These are phyloP conservation scores for Actinernus sp. DNA, from an alignment of 92 coral and sea anemone genomes.

Conservation along the genomic window DNA sequence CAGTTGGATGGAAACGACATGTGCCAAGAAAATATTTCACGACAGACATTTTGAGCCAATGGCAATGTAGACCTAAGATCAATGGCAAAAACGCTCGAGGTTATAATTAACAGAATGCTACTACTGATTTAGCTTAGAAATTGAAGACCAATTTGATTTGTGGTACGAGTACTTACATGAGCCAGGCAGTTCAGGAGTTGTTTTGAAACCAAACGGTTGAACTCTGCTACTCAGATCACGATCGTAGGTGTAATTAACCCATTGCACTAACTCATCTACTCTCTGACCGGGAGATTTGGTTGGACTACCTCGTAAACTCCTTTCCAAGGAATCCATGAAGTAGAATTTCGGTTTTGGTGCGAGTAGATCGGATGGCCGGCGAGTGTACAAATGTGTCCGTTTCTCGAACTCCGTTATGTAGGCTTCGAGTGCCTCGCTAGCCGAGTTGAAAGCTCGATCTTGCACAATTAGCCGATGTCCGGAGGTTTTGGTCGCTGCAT, in stretches of 20 bases:
- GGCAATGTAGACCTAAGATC: too few relatives aligned
- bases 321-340: conserved; percentile 88
- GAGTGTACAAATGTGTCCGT: conserved; percentile 57
- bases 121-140: too few relatives aligned
- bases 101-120: too few relatives aligned
- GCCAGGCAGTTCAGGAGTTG: conserved; percentile 44
- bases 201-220: conserved; percentile 79
- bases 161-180: conserved; percentile 50
- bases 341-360: conserved; percentile 91
- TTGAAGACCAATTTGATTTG: not conserved
- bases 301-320: conserved; percentile 62
- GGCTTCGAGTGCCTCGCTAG: conserved; percentile 88
- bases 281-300: conserved; percentile 76
- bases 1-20: too few relatives aligned
- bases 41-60: too few relatives aligned
- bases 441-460: conserved; percentile 69
- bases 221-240: conserved; percentile 81
- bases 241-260: conserved; percentile 91
- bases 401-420: conserved; percentile 90
- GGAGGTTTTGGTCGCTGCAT: conserved; percentile 29
- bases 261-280: conserved; percentile 85
- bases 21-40: too few relatives aligned
- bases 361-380: conserved; percentile 79
- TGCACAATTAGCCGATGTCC: conserved; percentile 40
- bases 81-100: too few relatives aligned